A percentile compares a stretch with the other conserved stretches of the same genome.
phyloP scores from a whole-genome alignment of 1,140 invertebrate genomes.

The Alviniconcha marisindica region DNA sequence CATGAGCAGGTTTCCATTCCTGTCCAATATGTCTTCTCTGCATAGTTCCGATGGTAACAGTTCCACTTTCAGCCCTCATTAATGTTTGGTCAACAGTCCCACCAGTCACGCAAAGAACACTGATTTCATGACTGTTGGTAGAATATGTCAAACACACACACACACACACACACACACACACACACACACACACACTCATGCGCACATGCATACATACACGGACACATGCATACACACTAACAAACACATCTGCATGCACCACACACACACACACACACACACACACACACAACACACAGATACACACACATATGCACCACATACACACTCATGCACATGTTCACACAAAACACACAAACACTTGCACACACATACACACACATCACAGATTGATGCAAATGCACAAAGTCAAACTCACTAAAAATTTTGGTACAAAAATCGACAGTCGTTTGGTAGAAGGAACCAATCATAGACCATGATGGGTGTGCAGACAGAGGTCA shows the following conservation, averaged over 20 bases:
- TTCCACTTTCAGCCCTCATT: too few relatives aligned
- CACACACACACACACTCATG: conserved; percentile 20
- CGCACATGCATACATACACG: not conserved
- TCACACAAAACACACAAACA: not conserved
- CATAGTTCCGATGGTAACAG: too few relatives aligned
- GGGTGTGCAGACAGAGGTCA: conserved; percentile 74
- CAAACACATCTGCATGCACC: not conserved
- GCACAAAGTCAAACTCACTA: conserved; percentile 60
- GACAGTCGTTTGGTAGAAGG: conserved; percentile 68
- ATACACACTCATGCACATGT: not conserved
- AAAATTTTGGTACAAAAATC: conserved; percentile 69
- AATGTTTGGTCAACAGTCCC: too few relatives aligned
- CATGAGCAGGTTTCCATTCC: too few relatives aligned
- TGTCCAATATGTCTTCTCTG: too few relatives aligned
- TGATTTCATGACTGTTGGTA: too few relatives aligned
- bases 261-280: conserved; percentile 4
- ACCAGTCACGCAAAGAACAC: too few relatives aligned
- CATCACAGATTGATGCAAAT: conserved; percentile 3
- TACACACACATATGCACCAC: not conserved
- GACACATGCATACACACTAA: not conserved
- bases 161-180: too few relatives aligned
- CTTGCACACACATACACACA: conserved; percentile 2
- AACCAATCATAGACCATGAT: conserved; percentile 70
- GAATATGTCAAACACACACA: too few relatives aligned
- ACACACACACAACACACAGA: not conserved